phyloP scores from a whole-genome alignment of 1,140 invertebrate species.

The Lepidotrigona ventralis region DNA sequence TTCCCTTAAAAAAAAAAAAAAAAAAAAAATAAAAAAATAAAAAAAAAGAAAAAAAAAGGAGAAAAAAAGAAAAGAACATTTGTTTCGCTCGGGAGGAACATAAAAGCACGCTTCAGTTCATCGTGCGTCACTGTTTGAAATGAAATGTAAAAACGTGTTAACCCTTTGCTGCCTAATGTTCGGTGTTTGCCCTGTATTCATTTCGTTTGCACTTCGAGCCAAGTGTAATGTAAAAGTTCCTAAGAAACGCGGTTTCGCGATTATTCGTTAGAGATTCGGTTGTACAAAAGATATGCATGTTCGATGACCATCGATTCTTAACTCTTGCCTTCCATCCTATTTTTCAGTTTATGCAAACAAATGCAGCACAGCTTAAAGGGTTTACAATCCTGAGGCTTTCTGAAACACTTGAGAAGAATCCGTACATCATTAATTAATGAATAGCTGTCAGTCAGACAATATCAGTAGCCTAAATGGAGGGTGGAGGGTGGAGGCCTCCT shows the following conservation, averaged over 20 bases:
- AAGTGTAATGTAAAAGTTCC: neutral
- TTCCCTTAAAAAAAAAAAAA: neutral
- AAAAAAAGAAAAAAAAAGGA: no score
- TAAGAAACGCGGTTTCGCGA: slow-evolving; percentile 7
- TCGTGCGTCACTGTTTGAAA: neutral
- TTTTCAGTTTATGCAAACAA: neutral
- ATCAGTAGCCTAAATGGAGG: neutral
- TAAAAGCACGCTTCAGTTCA: neutral
- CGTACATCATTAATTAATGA: no score
- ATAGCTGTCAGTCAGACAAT: neutral
- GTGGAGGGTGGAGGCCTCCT: no score
- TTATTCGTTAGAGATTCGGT: neutral
- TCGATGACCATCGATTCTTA: neutral
- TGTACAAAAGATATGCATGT: slow-evolving; percentile 28
- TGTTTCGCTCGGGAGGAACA: slow-evolving; percentile 5
- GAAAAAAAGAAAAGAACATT: neutral
- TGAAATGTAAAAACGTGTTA: slow-evolving; percentile 3
- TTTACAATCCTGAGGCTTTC: neutral
- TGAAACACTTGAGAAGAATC: neutral
- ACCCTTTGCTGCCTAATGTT: slow-evolving; percentile 16
- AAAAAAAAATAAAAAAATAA: no score
- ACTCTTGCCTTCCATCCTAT: no score
- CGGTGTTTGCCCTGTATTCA: neutral
- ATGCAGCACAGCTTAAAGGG: slow-evolving; percentile 11
- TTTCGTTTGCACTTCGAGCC: neutral